These are phyloP conservation scores for Sphyrna mokarran DNA, from an alignment of 2,113 vertebrate genomes.

Conservation along the genomic window DNA sequence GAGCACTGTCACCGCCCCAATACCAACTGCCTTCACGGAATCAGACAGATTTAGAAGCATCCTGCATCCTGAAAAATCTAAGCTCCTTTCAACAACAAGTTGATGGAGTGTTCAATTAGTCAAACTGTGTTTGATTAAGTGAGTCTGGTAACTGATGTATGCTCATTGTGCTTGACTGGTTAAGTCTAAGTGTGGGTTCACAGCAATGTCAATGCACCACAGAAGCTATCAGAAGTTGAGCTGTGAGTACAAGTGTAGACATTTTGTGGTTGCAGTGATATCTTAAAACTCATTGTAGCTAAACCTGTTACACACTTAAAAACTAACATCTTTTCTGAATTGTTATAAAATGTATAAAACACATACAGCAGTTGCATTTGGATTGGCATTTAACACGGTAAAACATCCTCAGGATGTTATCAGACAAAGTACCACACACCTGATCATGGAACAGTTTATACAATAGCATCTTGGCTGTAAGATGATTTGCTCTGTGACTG, in stretches of 20 bases:
- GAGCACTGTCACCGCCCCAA: too few relatives aligned
- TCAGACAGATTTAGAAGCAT: background rate
- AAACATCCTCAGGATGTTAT: background rate
- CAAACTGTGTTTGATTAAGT: too few relatives aligned
- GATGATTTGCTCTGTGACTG: background rate
- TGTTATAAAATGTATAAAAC: too few relatives aligned
- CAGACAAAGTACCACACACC: background rate
- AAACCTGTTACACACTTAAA: background rate
- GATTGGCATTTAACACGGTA: background rate
- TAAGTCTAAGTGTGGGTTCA: too few relatives aligned
- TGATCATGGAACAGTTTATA: background rate
- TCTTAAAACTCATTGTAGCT: background rate
- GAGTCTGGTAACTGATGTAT: too few relatives aligned
- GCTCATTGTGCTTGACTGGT: too few relatives aligned
- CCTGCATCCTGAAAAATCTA: background rate
- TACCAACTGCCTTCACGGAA: background rate
- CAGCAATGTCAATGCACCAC: background rate
- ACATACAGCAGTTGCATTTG: background rate
- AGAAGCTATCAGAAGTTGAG: background rate
- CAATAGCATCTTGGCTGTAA: background rate
- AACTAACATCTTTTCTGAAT: background rate
- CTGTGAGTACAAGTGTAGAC: background rate
- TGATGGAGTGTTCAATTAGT: background rate
- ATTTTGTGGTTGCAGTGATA: background rate
- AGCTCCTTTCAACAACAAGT: background rate